Evolutionary conservation across 2,797 vertebrate genomes (phyloP).

Genomic region (Sebastes oblongus): DNA sequence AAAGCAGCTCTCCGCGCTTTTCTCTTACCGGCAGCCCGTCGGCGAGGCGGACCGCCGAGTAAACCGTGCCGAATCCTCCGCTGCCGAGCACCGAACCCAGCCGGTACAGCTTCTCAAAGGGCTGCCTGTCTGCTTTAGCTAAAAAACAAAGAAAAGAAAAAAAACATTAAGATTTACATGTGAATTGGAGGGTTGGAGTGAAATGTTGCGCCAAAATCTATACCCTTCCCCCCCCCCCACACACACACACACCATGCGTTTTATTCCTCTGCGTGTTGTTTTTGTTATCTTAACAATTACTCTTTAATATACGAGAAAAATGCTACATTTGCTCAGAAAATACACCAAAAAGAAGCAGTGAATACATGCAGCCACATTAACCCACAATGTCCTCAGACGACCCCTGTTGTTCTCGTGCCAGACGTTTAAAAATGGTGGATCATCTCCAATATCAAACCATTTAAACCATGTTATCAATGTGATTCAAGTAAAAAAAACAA

Average conservation of each 20-base stretch:
- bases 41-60: conserved; percentile 86
- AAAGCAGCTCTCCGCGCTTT: conserved; percentile 24
- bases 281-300: no score
- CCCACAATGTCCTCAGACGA: background rate
- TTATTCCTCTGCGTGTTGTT: no score
- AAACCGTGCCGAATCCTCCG: conserved; percentile 93
- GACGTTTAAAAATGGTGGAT: conserved; percentile 57
- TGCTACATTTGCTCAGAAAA: fast-evolving
- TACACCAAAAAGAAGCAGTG: background rate
- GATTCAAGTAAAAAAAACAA: background rate
- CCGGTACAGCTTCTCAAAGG: conserved; percentile 92
- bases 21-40: conserved; percentile 90
- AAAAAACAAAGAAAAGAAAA: conserved; percentile 71
- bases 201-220: conserved; percentile 63
- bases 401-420: background rate
- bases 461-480: background rate
- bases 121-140: conserved; percentile 90
- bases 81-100: conserved; percentile 91
- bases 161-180: background rate
- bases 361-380: background rate
- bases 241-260: conserved; percentile 17
- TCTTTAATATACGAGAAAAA: background rate
- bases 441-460: background rate
- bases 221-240: conserved; percentile 57
- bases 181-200: background rate